These are phyloP conservation scores for Pristionchus exspectatus DNA, from an alignment of 2,888 invertebrate species.

Conservation along the genomic window DNA sequence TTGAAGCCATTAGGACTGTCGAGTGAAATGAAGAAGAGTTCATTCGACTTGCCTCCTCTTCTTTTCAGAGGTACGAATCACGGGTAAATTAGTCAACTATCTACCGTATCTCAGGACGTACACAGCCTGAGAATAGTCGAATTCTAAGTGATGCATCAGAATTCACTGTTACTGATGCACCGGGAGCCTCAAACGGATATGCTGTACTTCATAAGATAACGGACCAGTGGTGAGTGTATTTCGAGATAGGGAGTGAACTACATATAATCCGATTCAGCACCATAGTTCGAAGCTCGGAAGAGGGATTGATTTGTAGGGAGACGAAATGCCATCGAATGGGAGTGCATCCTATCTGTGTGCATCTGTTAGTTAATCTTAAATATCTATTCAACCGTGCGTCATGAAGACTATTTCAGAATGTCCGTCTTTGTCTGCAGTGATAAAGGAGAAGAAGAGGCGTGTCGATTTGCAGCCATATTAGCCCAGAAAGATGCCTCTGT, in stretches of 20 bases:
- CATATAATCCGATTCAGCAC: background rate
- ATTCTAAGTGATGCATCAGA: background rate
- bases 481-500: background rate
- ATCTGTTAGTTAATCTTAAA: background rate
- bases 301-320: background rate
- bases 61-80: too few relatives aligned
- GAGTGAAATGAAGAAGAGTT: background rate
- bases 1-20: background rate
- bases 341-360: background rate
- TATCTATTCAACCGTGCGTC: background rate
- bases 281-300: background rate
- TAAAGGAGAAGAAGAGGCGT: background rate
- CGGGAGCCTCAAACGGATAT: background rate
- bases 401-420: background rate
- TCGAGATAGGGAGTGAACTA: background rate
- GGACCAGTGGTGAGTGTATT: background rate
- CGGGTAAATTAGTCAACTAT: background rate
- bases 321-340: background rate
- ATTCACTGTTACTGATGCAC: background rate
- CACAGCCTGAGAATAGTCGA: background rate
- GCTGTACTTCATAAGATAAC: background rate
- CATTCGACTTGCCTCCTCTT: background rate
- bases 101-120: background rate
- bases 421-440: background rate
- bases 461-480: background rate